Evolutionary conservation across 2,797 vertebrate species (phyloP), one percentile per base, ranked within the genome.

Genomic region (Hypotaenidia okinawae): DNA sequence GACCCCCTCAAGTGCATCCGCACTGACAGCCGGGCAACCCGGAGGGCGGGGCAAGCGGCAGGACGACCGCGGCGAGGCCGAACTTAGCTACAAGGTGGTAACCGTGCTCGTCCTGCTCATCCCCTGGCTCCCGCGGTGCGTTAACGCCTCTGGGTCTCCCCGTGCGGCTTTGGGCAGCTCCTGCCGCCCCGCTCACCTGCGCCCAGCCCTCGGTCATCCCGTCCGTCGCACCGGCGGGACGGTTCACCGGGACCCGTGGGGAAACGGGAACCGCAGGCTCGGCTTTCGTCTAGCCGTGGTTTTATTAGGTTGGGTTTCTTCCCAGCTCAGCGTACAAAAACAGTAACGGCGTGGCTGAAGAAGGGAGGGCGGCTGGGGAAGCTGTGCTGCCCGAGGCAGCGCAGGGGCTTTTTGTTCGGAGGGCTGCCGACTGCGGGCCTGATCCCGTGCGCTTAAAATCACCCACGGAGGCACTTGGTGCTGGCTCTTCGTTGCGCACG

Each of bases 401-500:
- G 8, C 33, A 4, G 49, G 2, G 2, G 13, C 23, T 47, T 30
- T 33, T 24, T 4, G 1, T 30, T 54, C 32, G 24, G 37, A 33
- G 9, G 17, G 30, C 18, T 30, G 4, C 10, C 5, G 11, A 4
- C 2, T 16, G 45, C 9, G 6, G 32, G 6, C 19, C 43, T n/a
- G 19, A 24, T 22, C 37, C 24, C 8, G 9, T 11, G 21, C 16
- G 19, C 51, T 67, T 9, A 11, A 55, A 61, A 35, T 19, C 35
- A 8, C 16, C 22, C 25, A 1, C 4, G 14, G 15, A 23, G 37
- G 62, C 64, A 25, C 27, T 45, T 3, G 6, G 32, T 30, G 32
- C 6, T 10, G 18, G 9, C 5, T 1, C 9, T 3, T 6, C 15
- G 2, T 33, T 13, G 14, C 18, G 8, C 4, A 10, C 3, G 3